phyloP scores from a whole-genome alignment of 2,113 vertebrate genomes.

The Hypanus sabinus region DNA sequence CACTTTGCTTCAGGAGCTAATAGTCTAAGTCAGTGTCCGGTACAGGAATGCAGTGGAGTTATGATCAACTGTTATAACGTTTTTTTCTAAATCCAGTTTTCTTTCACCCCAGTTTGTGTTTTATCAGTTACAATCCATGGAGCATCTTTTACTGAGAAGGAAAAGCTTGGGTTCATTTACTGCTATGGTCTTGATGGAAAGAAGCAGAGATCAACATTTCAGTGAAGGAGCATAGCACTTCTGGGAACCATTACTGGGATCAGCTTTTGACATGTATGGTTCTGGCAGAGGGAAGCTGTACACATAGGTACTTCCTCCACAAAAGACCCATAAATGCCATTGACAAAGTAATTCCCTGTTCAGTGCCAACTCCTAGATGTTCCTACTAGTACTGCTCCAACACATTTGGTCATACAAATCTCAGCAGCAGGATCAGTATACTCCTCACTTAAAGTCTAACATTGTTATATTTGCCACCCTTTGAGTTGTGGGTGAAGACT shows the following conservation, averaged over 20 bases:
- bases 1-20: neutral
- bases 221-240: neutral
- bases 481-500: neutral
- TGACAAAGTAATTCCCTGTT: neutral
- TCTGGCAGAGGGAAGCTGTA: no score
- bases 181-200: neutral
- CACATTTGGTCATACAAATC: neutral
- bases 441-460: neutral
- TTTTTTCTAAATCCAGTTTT: conserved; percentile 53
- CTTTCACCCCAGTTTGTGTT: neutral
- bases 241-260: neutral
- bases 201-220: neutral
- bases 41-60: neutral
- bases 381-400: neutral
- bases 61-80: neutral
- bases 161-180: neutral
- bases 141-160: neutral
- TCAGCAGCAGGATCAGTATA: neutral
- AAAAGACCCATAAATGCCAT: neutral
- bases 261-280: no score
- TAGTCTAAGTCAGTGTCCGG: neutral
- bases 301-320: no score
- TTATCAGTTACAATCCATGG: neutral
- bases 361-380: neutral
- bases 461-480: neutral